These are phyloP conservation scores for Dendrophyllia cribrosa DNA, from an alignment of 64 coral and sea anemone genomes.

Conservation along the genomic window DNA sequence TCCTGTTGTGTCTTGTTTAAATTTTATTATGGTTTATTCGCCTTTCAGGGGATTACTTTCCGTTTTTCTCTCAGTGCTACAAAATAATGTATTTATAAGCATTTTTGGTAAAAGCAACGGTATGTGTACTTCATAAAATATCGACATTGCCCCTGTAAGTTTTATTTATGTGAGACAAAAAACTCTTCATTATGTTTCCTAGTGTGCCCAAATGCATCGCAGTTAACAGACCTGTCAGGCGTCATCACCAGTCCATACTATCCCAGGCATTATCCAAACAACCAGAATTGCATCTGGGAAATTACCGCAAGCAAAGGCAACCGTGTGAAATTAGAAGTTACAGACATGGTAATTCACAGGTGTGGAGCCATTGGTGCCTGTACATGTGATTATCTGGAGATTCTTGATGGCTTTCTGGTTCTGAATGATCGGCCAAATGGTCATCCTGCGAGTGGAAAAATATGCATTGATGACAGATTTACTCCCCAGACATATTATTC, in stretches of 20 bases:
- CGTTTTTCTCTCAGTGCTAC: no score
- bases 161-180: no score
- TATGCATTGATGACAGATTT: background rate
- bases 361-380: background rate
- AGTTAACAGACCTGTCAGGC: background rate
- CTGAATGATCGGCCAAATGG: no score
- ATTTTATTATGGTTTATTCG: no score
- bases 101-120: no score
- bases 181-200: no score
- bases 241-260: conserved; percentile 27
- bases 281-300: background rate
- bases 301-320: background rate
- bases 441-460: background rate
- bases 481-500: background rate
- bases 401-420: background rate
- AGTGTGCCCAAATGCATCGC: background rate
- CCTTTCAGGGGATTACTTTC: no score
- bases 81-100: no score
- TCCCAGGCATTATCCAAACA: background rate
- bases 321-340: background rate
- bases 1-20: no score
- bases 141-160: no score
- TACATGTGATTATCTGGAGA: background rate
- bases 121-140: no score
- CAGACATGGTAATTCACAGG: background rate